phyloP scores from a whole-genome alignment of 2,797 vertebrate species.

The Lates japonicus region DNA sequence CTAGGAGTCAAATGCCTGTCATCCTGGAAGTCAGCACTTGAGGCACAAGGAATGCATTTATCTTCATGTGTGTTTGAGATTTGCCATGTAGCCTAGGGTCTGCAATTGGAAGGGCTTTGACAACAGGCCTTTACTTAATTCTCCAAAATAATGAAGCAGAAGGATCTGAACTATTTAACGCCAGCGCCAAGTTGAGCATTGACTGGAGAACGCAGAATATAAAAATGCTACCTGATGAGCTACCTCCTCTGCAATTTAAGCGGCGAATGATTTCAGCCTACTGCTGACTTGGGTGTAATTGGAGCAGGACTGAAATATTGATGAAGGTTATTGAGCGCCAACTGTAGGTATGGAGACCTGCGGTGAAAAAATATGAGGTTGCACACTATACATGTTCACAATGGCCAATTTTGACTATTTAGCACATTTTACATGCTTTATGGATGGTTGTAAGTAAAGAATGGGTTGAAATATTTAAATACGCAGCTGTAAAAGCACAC shows the following conservation, averaged over 20 bases:
- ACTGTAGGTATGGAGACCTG: conserved; percentile 72
- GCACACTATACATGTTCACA: conserved; percentile 80
- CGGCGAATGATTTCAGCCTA: too few species aligned
- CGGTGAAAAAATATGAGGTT: conserved; percentile 79
- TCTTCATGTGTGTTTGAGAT: conserved; percentile 12
- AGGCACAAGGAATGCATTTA: conserved; percentile 11
- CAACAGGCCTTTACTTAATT: conserved; percentile 38
- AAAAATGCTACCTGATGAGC: conserved; percentile 57
- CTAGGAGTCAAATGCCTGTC: conserved; percentile 50
- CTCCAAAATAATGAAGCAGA: conserved; percentile 34
- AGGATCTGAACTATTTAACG: conserved; percentile 43
- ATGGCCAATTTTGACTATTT: conserved; percentile 42
- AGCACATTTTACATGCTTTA: conserved; percentile 1
- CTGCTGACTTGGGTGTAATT: conserved; percentile 37
- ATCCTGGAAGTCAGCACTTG: conserved; percentile 27
- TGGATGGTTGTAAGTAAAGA: neutral
- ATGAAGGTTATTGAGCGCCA: conserved; percentile 71
- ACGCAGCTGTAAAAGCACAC: neutral
- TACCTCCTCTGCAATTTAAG: conserved; percentile 48
- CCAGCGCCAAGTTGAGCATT: conserved; percentile 33
- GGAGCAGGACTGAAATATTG: conserved; percentile 58
- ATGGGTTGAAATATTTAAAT: neutral
- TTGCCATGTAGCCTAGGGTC: conserved; percentile 15
- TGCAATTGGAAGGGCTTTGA: conserved; percentile 29
- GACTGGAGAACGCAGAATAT: conserved; percentile 40